Percentiles rank a stretch among this genome's conserved stretches.
Conservation (phyloP, 2,888 invertebrate species). For the Terebella lapidaria region DNA sequence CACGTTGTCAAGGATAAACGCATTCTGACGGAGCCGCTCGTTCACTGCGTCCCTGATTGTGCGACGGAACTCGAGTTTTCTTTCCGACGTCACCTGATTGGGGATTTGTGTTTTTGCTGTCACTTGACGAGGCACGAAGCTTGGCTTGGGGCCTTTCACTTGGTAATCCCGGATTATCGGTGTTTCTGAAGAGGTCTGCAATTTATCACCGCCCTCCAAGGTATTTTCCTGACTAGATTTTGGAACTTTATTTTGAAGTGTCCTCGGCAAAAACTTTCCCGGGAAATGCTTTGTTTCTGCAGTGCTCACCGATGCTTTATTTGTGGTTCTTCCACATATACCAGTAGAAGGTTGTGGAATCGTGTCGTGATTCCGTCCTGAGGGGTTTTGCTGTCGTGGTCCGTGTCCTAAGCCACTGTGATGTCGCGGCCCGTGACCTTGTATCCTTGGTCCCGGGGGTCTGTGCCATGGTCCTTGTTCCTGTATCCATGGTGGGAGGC, state of each 20-base stretch:
- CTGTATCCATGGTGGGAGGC: background rate
- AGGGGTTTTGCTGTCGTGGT: too few relatives aligned
- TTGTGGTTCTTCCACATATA: background rate
- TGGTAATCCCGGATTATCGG: background rate
- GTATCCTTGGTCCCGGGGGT: too few relatives aligned
- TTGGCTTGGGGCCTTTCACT: background rate
- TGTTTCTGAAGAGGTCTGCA: background rate
- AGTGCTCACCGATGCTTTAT: background rate
- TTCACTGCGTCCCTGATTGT: constrained; percentile 6
- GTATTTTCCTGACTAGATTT: too few relatives aligned
- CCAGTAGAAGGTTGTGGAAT: background rate
- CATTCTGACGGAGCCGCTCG: constrained; percentile 4
- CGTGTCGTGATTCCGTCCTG: too few relatives aligned
- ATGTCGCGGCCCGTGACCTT: too few relatives aligned
- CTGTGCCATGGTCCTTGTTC: background rate
- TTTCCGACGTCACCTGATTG: background rate
- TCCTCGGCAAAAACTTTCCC: too few relatives aligned
- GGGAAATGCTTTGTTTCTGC: too few relatives aligned
- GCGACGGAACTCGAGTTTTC: background rate
- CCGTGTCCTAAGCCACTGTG: too few relatives aligned
- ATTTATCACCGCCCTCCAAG: too few relatives aligned
- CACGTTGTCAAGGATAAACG: constrained; percentile 6
- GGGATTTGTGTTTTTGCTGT: too few relatives aligned
- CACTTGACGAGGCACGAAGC: background rate
- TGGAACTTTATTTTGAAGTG: too few relatives aligned